Evolutionary conservation across 1,140 invertebrate species (phyloP).

Genomic region (Calephelis nemesis): DNA sequence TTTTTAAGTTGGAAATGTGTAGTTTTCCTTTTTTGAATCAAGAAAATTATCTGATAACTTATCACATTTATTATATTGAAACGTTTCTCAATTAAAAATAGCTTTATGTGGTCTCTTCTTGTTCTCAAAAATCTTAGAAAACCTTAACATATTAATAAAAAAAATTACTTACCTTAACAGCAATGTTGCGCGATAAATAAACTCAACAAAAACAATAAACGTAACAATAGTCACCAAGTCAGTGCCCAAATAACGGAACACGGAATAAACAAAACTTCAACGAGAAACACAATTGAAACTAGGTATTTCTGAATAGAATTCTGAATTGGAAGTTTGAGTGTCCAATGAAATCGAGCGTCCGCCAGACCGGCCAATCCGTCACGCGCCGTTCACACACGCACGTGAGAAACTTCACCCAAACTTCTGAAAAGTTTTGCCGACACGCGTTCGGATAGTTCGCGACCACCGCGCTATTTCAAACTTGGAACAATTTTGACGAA

Average conservation of each 20-base stretch:
- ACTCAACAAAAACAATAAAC: slow-evolving; percentile 63
- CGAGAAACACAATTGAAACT: slow-evolving; percentile 27
- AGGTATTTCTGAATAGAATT: slow-evolving; percentile 30
- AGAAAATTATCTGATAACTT: too few species aligned
- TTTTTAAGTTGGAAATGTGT: too few species aligned
- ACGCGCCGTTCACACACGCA: slow-evolving; percentile 62
- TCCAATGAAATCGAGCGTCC: slow-evolving; percentile 41
- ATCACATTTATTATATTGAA: too few species aligned
- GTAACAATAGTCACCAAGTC: slow-evolving; percentile 65
- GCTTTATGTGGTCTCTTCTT: neutral
- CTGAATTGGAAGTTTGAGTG: slow-evolving; percentile 34
- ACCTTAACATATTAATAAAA: neutral
- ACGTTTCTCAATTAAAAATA: too few species aligned
- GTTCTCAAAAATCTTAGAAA: slow-evolving; percentile 11
- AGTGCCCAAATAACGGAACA: slow-evolving; percentile 57
- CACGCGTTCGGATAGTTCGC: slow-evolving; percentile 54
- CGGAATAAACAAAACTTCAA: slow-evolving; percentile 40
- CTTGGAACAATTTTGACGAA: slow-evolving; percentile 32
- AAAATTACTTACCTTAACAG: slow-evolving; percentile 49
- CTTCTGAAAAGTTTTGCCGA: slow-evolving; percentile 54
- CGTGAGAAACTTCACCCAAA: slow-evolving; percentile 60
- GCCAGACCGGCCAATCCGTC: slow-evolving; percentile 55
- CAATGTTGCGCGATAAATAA: slow-evolving; percentile 34
- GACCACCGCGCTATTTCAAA: slow-evolving; percentile 41
- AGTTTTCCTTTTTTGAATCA: too few species aligned